Percentiles rank a stretch among this genome's conserved stretches.
Evolutionary conservation across 2,888 invertebrate genomes (phyloP).

Genomic region (Harpalus rufipes): DNA sequence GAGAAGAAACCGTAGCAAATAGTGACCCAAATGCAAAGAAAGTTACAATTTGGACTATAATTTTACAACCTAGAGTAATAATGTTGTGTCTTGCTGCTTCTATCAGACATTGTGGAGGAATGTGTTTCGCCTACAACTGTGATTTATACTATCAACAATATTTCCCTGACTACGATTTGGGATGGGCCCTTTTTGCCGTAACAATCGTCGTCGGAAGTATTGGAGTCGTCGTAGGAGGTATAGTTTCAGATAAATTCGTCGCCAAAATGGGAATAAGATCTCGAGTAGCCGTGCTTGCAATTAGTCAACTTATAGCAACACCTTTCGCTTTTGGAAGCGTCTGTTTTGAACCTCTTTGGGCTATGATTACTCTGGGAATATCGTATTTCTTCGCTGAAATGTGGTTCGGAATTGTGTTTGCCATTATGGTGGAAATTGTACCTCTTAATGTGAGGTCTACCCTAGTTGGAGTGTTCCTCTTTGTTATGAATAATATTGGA

Average conservation of each 20-base stretch:
- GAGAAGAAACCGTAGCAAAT: constrained; percentile 78
- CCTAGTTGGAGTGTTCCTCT: constrained; percentile 91
- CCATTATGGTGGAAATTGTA: constrained; percentile 93
- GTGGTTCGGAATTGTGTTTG: constrained; percentile 97
- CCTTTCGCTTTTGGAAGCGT: constrained; percentile 93
- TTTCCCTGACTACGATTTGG: constrained; percentile 93
- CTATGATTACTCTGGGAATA: constrained; percentile 92
- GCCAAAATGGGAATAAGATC: constrained; percentile 92
- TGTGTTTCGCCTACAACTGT: constrained; percentile 95
- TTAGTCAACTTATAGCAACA: constrained; percentile 91
- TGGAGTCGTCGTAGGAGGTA: constrained; percentile 87
- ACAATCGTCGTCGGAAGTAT: constrained; percentile 91
- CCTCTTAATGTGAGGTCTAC: constrained; percentile 90
- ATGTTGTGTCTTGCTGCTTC: constrained; percentile 92
- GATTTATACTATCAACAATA: constrained; percentile 93
- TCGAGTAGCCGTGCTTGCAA: constrained; percentile 87
- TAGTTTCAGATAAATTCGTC: constrained; percentile 92
- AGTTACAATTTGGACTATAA: constrained; percentile 86
- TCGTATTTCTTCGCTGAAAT: constrained; percentile 96
- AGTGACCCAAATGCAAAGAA: constrained; percentile 76
- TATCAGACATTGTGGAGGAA: constrained; percentile 92
- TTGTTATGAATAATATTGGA: constrained; percentile 95
- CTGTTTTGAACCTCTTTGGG: constrained; percentile 89
- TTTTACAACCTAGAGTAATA: constrained; percentile 87
- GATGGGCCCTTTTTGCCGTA: constrained; percentile 94